Evolutionary conservation across 2,797 vertebrate species (phyloP).

Genomic region (Sciurus vulgaris): DNA sequence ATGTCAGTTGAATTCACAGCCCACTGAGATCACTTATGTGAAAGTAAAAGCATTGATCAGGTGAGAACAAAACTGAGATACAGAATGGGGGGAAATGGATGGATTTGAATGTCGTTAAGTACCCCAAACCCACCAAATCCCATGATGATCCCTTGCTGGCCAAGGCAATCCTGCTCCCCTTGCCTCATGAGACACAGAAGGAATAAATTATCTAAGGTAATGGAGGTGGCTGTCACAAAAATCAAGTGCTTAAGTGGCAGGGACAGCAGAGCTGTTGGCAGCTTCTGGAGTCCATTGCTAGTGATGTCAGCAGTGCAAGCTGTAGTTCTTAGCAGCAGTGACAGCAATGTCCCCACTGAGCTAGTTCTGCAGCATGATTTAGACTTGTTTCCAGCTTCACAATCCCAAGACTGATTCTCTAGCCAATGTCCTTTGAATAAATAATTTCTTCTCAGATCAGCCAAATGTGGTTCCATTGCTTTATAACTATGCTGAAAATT

Average conservation of each 20-base stretch:
- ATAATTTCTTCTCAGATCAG: conserved; percentile 61
- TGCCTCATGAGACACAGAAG: conserved; percentile 38
- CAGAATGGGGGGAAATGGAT: neutral
- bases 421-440: conserved; percentile 15
- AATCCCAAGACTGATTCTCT: conserved; percentile 30
- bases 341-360: conserved; percentile 47
- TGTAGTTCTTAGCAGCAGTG: conserved; percentile 43
- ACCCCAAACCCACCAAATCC: conserved; percentile 49
- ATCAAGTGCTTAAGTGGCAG: conserved; percentile 44
- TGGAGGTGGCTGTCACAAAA: conserved; percentile 65
- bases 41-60: conserved; percentile 71
- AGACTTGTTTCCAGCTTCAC: conserved; percentile 36
- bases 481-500: conserved; percentile 47
- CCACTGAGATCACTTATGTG: conserved; percentile 72
- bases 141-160: neutral
- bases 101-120: conserved; percentile 20
- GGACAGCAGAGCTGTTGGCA: neutral
- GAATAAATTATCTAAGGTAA: conserved; percentile 71
- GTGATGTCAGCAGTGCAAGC: conserved; percentile 7
- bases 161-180: neutral
- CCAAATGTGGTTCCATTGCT: neutral
- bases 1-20: conserved; percentile 79
- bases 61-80: conserved; percentile 69
- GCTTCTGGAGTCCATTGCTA: conserved; percentile 11
- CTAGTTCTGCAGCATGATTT: conserved; percentile 18